These are phyloP conservation scores for Micropoecilia bifurca DNA, from an alignment of 2,797 vertebrate genomes.

Conservation along the genomic window DNA sequence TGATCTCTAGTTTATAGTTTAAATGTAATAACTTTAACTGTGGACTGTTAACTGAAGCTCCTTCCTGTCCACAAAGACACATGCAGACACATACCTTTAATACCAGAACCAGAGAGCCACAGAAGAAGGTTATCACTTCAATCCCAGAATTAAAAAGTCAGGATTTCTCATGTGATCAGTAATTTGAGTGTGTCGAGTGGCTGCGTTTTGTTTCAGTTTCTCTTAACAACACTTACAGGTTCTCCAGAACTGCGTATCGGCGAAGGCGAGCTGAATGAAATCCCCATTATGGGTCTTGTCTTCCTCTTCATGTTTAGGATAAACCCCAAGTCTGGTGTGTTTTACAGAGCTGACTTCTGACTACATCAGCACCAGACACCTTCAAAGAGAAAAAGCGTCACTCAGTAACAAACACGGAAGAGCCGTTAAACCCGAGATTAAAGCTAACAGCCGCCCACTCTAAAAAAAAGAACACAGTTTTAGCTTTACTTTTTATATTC, in stretches of 20 bases:
- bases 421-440: background rate
- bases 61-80: background rate
- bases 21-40: no score
- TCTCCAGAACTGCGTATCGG: background rate
- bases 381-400: background rate
- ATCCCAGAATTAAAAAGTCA: background rate
- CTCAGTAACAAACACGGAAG: background rate
- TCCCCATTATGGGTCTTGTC: conserved; percentile 41
- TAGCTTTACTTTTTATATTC: background rate
- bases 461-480: background rate
- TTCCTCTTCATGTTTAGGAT: conserved; percentile 48
- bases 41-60: background rate
- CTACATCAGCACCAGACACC: background rate
- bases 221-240: conserved; percentile 3
- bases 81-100: background rate
- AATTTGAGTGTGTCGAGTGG: background rate
- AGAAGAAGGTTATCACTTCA: background rate
- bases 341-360: background rate
- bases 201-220: background rate
- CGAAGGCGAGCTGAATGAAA: conserved; percentile 16
- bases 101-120: background rate
- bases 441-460: background rate
- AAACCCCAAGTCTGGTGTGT: background rate
- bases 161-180: background rate
- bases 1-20: no score